Base-by-base conservation (phyloP, 2,797 vertebrate genomes). In the Gadopsis bispinosus region DNA sequence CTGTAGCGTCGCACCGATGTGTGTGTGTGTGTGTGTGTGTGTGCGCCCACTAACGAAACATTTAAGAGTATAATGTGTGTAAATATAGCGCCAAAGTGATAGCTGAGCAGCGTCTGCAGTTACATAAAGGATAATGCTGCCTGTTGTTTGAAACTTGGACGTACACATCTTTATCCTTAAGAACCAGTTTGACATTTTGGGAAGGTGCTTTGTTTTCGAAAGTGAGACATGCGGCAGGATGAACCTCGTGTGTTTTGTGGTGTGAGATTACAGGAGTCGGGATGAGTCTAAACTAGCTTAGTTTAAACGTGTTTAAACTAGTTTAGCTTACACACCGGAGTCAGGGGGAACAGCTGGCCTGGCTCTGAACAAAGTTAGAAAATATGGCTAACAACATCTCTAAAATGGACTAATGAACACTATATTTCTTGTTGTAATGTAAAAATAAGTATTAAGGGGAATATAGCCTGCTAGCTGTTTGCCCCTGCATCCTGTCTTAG, bases 21-120 rank as follows among this genome's bases (percentile, higher is more conserved):
- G 29, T 14, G 45, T 50, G 47, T 22, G 64, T 35, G 47, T 56
- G 53, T 71, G 53, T 66, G 66, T 69, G 16, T 68, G 60, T 53
- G 17, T 82, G 69, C 37, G 62, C 35, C 56, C 43, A 35, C 31
- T 53, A 19, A 65, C 37, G 50, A 71, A 47, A 45, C 29, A 58
- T 53, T 29, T 43, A 35, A 51, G 71, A 37, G 39, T 56, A 22
- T 35, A 54, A 26, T 59, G 19, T 45, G 22, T 31, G 41, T 58
- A 63, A 78, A 77, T 22, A 26, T 35, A 16, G 35, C 54, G 59
- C 14, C 0, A 5, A 58, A 69, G 7, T 72, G 16, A 63, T 59
- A 67, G 31, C 50, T 17, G 48, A 59, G 13, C n/a, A 17, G 22
- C 4, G 35, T 43, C 16, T 64, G 47, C 47, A 41, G 67, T 35